Conservation (phyloP, 2,797 vertebrate species). For the Pristis pectinata region DNA sequence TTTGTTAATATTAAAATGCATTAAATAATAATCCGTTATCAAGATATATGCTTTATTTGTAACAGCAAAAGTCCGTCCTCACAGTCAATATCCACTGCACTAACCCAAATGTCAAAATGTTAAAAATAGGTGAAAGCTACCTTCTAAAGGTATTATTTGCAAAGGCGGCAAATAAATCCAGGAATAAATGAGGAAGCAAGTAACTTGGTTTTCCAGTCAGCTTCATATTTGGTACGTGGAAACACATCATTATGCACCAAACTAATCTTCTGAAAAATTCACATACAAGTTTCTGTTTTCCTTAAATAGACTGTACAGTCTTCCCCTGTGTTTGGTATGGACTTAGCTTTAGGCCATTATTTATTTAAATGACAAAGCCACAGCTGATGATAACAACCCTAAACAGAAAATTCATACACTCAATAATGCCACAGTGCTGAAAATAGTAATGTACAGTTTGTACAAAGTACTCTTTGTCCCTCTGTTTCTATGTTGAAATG, state of each 20-base stretch:
- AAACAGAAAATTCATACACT: slow-evolving; percentile 27
- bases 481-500: not conserved
- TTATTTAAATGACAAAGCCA: slow-evolving; percentile 17
- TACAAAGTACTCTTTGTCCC: slow-evolving; percentile 5
- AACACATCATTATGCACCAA: not conserved
- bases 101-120: not conserved
- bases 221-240: not conserved
- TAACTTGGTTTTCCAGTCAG: not conserved
- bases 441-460: slow-evolving; percentile 5
- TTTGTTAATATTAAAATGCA: not conserved
- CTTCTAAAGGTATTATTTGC: not conserved
- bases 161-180: not conserved
- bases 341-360: slow-evolving; percentile 2
- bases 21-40: not conserved
- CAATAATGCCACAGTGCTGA: not conserved
- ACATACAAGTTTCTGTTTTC: not conserved
- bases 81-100: not conserved
- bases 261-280: not conserved
- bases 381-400: slow-evolving; percentile 20
- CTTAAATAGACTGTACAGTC: not conserved
- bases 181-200: not conserved
- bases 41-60: not conserved
- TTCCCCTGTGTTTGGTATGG: not conserved
- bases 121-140: not conserved
- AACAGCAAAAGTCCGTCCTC: not conserved